Evolutionary conservation across 2,797 vertebrate genomes (phyloP).

Genomic region (Falco peregrinus): DNA sequence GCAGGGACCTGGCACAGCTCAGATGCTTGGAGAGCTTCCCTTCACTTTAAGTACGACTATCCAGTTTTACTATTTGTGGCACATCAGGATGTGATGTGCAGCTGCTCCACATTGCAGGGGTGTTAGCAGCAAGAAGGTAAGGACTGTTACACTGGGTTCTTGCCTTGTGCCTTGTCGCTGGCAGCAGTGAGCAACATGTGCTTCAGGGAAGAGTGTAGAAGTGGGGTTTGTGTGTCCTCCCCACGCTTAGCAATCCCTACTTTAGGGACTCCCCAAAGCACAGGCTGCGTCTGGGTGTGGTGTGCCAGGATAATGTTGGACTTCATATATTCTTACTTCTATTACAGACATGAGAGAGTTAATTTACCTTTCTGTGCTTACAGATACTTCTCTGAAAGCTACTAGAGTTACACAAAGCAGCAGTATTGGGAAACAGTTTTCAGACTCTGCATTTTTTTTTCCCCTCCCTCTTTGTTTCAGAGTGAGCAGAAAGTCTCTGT

Average conservation of each 20-base stretch:
- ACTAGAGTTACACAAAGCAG: neutral
- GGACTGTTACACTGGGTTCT: fast-evolving
- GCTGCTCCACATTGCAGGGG: neutral
- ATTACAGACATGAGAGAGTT: neutral
- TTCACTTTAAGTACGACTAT: neutral
- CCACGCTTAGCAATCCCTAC: fast-evolving
- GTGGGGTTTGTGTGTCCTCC: fast-evolving
- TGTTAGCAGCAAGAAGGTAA: neutral
- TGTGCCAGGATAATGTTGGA: neutral
- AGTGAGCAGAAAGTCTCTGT: neutral
- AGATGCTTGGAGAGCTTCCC: neutral
- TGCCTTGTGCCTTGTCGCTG: neutral
- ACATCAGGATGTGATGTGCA: fast-evolving
- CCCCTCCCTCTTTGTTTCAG: neutral
- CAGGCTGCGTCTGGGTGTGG: neutral
- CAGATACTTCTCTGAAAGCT: neutral
- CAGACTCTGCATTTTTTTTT: neutral
- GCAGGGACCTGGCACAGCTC: neutral
- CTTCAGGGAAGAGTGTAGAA: fast-evolving
- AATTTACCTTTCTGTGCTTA: neutral
- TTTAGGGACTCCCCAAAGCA: neutral
- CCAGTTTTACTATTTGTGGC: fast-evolving
- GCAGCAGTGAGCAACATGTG: neutral
- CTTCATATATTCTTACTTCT: neutral
- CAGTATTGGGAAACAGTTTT: neutral